These are phyloP conservation scores for Poecilia gillii DNA, from an alignment of 2,797 vertebrate genomes.

Conservation along the genomic window DNA sequence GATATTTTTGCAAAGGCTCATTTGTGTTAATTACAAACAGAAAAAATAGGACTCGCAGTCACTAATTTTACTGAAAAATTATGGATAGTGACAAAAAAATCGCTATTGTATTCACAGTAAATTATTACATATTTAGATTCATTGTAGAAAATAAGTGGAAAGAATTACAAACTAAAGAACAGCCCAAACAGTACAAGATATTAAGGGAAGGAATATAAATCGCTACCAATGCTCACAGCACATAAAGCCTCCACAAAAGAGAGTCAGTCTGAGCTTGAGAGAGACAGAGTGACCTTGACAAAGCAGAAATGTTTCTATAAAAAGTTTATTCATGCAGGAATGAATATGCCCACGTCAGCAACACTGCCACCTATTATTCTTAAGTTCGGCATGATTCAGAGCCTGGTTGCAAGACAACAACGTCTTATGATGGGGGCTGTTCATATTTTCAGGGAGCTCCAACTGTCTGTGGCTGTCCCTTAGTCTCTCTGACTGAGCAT, in stretches of 20 bases:
- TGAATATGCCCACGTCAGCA: background rate
- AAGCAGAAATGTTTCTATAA: conserved; percentile 27
- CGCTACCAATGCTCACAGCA: background rate
- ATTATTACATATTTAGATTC: background rate
- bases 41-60: background rate
- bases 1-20: background rate
- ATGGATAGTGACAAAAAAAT: background rate
- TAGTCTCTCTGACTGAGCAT: conserved; percentile 70
- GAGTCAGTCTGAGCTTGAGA: conserved; percentile 18
- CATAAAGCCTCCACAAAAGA: conserved; percentile 5
- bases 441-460: conserved; percentile 62
- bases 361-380: conserved; percentile 6
- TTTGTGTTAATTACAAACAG: background rate
- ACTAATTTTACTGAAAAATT: background rate
- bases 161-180: background rate
- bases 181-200: background rate
- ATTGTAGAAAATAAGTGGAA: background rate
- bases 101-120: background rate
- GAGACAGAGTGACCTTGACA: conserved; percentile 64
- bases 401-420: conserved; percentile 7
- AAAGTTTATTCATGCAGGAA: conserved; percentile 16
- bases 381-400: conserved; percentile 9
- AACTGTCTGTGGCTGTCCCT: conserved; percentile 68
- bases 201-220: background rate
- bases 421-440: conserved; percentile 53